These are phyloP conservation scores for Neodon shergylaensis DNA, from an alignment of 2,113 vertebrate species.

Conservation along the genomic window DNA sequence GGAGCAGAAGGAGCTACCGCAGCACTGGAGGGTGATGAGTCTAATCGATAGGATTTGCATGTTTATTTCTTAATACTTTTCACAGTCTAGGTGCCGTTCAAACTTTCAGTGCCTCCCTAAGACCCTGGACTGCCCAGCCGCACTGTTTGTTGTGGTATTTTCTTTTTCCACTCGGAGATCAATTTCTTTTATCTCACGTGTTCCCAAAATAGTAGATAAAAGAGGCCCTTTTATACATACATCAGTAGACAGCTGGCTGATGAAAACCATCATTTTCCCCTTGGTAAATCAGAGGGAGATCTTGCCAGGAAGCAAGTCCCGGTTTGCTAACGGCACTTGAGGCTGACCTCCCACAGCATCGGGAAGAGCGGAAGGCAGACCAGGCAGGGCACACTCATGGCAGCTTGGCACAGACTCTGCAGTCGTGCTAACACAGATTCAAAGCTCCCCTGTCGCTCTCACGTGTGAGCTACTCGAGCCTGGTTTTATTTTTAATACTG, in stretches of 20 bases:
- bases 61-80: background rate
- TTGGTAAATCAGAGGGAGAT: slow-evolving; percentile 57
- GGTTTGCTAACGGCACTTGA: slow-evolving; percentile 53
- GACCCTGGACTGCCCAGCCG: background rate
- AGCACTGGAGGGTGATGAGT: background rate
- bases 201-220: slow-evolving; percentile 61
- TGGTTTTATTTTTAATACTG: slow-evolving; percentile 53
- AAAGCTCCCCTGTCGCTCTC: slow-evolving; percentile 41
- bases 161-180: slow-evolving; percentile 34
- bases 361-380: slow-evolving; percentile 57
- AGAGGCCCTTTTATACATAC: slow-evolving; percentile 26
- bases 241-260: slow-evolving; percentile 56
- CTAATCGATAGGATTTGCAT: background rate
- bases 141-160: slow-evolving; percentile 13
- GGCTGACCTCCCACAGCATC: slow-evolving; percentile 45
- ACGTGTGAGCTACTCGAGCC: slow-evolving; percentile 34
- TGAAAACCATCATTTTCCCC: slow-evolving; percentile 50
- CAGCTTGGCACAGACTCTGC: slow-evolving; percentile 42
- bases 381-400: slow-evolving; percentile 42
- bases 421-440: slow-evolving; percentile 43
- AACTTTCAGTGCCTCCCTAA: background rate
- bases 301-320: slow-evolving; percentile 60
- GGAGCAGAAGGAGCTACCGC: no score
- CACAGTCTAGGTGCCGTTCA: background rate
- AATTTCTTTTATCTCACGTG: slow-evolving; percentile 52